Conservation (phyloP, 2,113 vertebrate genomes). For the Zosterops hypoxanthus region DNA sequence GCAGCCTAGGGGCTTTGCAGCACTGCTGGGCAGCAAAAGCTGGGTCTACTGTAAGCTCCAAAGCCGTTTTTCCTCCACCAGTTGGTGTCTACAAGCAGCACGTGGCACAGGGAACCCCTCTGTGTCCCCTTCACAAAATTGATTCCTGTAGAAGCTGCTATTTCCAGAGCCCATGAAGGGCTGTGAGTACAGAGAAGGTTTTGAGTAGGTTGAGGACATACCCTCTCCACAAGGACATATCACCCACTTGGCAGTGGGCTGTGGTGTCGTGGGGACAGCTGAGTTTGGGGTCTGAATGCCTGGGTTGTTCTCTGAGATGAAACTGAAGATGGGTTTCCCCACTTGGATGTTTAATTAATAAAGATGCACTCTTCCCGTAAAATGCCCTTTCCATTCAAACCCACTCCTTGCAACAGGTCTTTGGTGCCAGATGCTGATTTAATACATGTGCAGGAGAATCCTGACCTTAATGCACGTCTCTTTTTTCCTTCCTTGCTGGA, state of each 20-base stretch:
- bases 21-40: neutral
- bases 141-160: neutral
- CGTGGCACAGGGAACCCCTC: neutral
- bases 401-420: neutral
- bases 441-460: neutral
- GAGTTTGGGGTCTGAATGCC: neutral
- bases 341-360: neutral
- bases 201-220: neutral
- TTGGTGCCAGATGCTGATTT: neutral
- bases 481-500: neutral
- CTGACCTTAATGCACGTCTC: neutral
- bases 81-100: neutral
- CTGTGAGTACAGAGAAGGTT: neutral
- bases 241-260: neutral
- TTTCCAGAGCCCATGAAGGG: neutral
- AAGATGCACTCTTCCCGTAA: neutral
- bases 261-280: neutral
- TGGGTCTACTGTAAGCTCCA: neutral
- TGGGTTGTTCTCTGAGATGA: neutral
- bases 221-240: fast-evolving
- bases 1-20: neutral
- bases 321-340: neutral
- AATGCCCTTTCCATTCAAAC: neutral
- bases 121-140: neutral
- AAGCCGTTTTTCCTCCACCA: neutral